Percentiles rank a stretch among this genome's conserved stretches.
Evolutionary conservation across 2,797 vertebrate genomes (phyloP).

Genomic region (Lycodopsis pacificus): DNA sequence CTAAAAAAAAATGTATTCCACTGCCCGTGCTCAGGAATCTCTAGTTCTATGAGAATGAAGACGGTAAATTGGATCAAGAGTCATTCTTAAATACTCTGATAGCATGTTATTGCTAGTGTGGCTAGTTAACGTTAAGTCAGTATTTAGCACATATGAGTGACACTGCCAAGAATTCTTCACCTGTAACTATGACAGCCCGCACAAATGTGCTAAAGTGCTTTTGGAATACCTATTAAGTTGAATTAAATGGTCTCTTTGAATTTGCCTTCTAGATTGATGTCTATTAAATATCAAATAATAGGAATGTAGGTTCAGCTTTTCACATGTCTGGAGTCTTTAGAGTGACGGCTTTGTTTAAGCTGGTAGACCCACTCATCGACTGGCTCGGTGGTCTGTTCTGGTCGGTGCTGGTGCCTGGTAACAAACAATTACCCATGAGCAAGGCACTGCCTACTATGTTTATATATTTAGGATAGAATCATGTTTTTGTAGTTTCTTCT

Average conservation of each 20-base stretch:
- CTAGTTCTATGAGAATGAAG: neutral
- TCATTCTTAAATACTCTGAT: neutral
- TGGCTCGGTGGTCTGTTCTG: neutral
- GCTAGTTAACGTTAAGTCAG: neutral
- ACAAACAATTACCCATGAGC: neutral
- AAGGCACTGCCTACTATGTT: neutral
- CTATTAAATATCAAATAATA: neutral
- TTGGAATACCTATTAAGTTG: neutral
- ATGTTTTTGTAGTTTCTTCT: neutral
- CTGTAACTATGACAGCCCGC: neutral
- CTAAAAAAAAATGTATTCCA: slow-evolving; percentile 24
- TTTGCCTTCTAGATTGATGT: neutral
- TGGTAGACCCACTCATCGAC: neutral
- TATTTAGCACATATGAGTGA: neutral
- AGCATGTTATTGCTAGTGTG: neutral
- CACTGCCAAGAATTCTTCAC: neutral
- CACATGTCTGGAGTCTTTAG: neutral
- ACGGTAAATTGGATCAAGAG: neutral
- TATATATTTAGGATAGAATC: slow-evolving; percentile 3
- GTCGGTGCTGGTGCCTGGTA: neutral
- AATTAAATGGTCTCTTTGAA: neutral
- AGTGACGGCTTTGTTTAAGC: neutral
- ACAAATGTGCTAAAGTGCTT: neutral
- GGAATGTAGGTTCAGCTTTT: neutral
- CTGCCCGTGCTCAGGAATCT: neutral